These are phyloP conservation scores for Cheilinus undulatus DNA, from an alignment of 2,113 vertebrate species.

Conservation along the genomic window DNA sequence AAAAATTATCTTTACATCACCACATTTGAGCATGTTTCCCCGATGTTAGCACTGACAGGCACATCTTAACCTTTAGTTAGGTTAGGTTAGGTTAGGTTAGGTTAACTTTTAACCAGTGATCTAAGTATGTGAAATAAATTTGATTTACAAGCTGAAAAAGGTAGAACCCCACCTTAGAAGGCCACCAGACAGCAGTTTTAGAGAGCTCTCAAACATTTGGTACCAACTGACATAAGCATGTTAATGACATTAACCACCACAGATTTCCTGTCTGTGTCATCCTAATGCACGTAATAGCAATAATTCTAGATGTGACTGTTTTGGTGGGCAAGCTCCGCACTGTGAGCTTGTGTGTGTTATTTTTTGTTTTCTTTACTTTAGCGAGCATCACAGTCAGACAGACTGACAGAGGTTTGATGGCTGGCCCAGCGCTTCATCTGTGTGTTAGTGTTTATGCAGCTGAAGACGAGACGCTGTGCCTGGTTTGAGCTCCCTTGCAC, in stretches of 20 bases:
- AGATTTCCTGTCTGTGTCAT: conserved; percentile 55
- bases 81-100: too few species aligned
- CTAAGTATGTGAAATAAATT: background rate
- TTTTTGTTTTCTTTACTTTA: conserved; percentile 42
- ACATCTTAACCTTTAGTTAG: too few species aligned
- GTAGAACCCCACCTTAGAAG: background rate
- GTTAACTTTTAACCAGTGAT: background rate
- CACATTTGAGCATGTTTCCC: background rate
- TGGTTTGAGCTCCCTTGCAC: conserved; percentile 44
- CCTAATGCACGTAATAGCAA: conserved; percentile 41
- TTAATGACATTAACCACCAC: conserved; percentile 46
- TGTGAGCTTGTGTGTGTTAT: conserved; percentile 24
- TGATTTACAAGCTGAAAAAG: background rate
- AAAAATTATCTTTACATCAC: too few species aligned
- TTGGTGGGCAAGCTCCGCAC: conserved; percentile 8
- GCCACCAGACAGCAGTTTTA: background rate
- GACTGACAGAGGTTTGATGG: conserved; percentile 30
- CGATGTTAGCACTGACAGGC: too few species aligned
- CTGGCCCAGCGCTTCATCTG: conserved; percentile 27
- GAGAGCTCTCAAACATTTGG: conserved; percentile 14
- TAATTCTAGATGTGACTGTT: conserved; percentile 38
- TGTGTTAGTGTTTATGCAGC: conserved; percentile 71
- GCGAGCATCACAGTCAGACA: conserved; percentile 6
- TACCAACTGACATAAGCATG: conserved; percentile 28
- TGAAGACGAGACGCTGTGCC: conserved; percentile 67